Evolutionary conservation across 2,797 vertebrate species (phyloP).

Genomic region (Carcharodon carcharias): DNA sequence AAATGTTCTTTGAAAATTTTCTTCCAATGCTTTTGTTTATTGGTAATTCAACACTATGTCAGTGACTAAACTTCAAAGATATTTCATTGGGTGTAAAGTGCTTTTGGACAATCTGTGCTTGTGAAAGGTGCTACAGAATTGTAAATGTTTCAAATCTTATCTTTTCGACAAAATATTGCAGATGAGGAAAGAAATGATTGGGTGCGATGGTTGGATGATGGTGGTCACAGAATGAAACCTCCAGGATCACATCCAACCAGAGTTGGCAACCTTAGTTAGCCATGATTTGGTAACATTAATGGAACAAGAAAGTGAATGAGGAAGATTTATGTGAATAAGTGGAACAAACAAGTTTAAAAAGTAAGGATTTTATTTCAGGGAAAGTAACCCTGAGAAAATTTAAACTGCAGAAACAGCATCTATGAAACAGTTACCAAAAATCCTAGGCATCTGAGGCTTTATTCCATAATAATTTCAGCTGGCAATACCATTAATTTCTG

Average conservation of each 20-base stretch:
- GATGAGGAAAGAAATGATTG: neutral
- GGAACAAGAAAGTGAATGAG: neutral
- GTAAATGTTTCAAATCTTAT: neutral
- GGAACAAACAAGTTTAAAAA: neutral
- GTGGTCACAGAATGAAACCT: neutral
- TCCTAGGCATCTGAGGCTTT: neutral
- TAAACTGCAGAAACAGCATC: neutral
- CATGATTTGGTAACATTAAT: neutral
- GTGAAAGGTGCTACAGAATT: neutral
- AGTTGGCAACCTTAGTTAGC: neutral
- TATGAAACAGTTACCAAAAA: neutral
- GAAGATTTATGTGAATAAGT: neutral
- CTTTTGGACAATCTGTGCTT: neutral
- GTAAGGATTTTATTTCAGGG: neutral
- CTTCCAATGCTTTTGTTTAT: too few species aligned
- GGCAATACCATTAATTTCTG: neutral
- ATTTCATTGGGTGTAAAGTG: too few species aligned
- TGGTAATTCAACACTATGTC: too few species aligned
- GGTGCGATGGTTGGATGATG: too few species aligned
- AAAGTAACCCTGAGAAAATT: neutral
- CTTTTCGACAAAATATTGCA: neutral
- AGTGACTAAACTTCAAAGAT: too few species aligned
- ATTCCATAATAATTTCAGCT: neutral
- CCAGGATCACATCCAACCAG: neutral
- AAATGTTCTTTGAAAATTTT: too few species aligned